phyloP scores from a whole-genome alignment of 2,888 invertebrate genomes.

The Cylloceria caligata region DNA sequence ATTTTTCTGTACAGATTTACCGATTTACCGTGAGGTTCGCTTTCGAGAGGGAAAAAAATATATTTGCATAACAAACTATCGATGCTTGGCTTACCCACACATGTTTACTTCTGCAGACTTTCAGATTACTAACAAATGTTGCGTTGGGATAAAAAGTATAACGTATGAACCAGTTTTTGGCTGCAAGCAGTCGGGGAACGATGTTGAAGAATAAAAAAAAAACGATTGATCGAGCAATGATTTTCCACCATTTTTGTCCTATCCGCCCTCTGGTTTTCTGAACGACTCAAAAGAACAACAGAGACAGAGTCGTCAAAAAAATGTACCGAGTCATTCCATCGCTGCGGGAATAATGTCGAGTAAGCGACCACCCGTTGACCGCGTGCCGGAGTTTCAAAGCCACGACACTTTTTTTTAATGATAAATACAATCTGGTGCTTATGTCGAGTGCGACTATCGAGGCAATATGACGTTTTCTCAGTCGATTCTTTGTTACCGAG shows the following conservation, averaged over 20 bases:
- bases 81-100: conserved; percentile 1
- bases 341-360: conserved; percentile 54
- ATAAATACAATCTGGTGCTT: not conserved
- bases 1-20: not conserved
- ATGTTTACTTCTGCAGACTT: conserved; percentile 29
- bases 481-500: conserved; percentile 42
- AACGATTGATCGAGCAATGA: conserved; percentile 26
- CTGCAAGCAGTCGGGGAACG: not conserved
- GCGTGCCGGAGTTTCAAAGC: not conserved
- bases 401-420: not conserved
- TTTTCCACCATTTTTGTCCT: conserved; percentile 60
- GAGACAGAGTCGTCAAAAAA: conserved; percentile 33
- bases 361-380: conserved; percentile 49
- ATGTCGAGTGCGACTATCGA: conserved; percentile 43
- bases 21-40: too few relatives aligned
- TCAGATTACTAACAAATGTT: not conserved
- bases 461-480: conserved; percentile 47
- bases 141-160: not conserved
- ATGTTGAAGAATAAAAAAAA: not conserved
- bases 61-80: conserved; percentile 59
- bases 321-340: conserved; percentile 43
- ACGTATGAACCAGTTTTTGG: conserved; percentile 36
- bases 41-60: conserved; percentile 7
- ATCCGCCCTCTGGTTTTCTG: conserved; percentile 60
- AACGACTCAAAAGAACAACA: too few relatives aligned